Evolutionary conservation across 2,888 invertebrate genomes (phyloP).

Genomic region (Melitaea athalia): DNA sequence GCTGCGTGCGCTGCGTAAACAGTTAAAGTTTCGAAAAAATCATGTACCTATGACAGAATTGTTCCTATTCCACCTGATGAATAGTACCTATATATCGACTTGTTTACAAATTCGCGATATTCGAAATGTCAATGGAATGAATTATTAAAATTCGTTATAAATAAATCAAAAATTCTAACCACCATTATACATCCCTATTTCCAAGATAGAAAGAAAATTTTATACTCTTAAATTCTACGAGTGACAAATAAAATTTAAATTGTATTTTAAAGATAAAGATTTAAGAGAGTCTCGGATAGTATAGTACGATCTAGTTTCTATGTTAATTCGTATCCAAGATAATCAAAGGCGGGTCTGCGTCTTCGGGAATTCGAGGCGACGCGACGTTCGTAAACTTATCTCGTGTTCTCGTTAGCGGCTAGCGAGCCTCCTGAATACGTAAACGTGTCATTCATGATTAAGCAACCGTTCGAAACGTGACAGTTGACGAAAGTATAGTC

Average conservation of each 20-base stretch:
- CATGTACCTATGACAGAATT: too few relatives aligned
- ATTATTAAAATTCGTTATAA: too few relatives aligned
- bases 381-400: constrained; percentile 75
- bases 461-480: constrained; percentile 69
- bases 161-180: too few relatives aligned
- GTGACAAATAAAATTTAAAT: neutral
- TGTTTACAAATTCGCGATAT: too few relatives aligned
- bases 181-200: too few relatives aligned
- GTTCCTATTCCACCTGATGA: neutral
- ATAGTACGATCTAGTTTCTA: constrained; percentile 58
- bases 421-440: constrained; percentile 74
- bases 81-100: too few relatives aligned
- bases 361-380: constrained; percentile 72
- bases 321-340: constrained; percentile 77
- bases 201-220: too few relatives aligned
- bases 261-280: constrained; percentile 2
- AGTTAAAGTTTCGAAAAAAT: too few relatives aligned
- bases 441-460: constrained; percentile 78
- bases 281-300: constrained; percentile 41
- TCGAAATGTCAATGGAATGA: too few relatives aligned
- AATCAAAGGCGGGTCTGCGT: constrained; percentile 72
- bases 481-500: constrained; percentile 67
- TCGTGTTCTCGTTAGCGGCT: constrained; percentile 76
- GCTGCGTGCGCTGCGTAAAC: too few relatives aligned
- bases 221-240: neutral